A percentile compares a stretch with the other conserved stretches of the same genome.
Conservation (phyloP, 2,888 invertebrate species). For the Callyntrura sp. region DNA sequence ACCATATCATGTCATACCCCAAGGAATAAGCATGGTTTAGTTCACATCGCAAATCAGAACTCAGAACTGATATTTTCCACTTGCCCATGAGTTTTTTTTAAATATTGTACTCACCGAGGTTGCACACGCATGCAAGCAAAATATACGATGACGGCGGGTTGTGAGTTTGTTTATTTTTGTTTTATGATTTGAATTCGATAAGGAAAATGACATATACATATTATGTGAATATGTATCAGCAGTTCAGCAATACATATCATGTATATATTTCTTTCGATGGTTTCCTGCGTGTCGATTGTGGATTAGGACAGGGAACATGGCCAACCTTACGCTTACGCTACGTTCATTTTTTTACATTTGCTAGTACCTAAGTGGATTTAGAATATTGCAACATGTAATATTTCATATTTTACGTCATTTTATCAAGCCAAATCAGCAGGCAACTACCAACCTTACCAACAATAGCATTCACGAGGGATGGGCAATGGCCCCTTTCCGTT, state of each 20-base stretch:
- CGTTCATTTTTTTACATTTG: neutral
- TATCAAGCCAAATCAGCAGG: neutral
- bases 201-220: no score
- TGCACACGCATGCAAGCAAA: slow-evolving; percentile 12
- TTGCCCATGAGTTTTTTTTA: neutral
- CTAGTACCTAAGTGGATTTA: slow-evolving; percentile 6
- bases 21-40: neutral
- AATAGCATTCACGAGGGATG: neutral
- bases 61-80: neutral
- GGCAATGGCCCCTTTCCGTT: slow-evolving; percentile 9
- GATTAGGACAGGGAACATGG: neutral
- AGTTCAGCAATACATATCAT: neutral
- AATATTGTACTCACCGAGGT: slow-evolving; percentile 40
- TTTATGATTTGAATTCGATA: slow-evolving; percentile 45
- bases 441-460: neutral
- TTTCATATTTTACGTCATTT: slow-evolving; percentile 13
- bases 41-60: slow-evolving; percentile 13
- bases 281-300: neutral
- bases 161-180: slow-evolving; percentile 1
- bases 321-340: slow-evolving; percentile 5
- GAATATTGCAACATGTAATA: neutral
- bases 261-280: neutral
- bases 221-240: neutral
- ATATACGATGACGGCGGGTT: neutral
- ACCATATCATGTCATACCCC: neutral